Evolutionary conservation across 2,797 vertebrate genomes (phyloP).

Genomic region (Sebastolobus alascanus): DNA sequence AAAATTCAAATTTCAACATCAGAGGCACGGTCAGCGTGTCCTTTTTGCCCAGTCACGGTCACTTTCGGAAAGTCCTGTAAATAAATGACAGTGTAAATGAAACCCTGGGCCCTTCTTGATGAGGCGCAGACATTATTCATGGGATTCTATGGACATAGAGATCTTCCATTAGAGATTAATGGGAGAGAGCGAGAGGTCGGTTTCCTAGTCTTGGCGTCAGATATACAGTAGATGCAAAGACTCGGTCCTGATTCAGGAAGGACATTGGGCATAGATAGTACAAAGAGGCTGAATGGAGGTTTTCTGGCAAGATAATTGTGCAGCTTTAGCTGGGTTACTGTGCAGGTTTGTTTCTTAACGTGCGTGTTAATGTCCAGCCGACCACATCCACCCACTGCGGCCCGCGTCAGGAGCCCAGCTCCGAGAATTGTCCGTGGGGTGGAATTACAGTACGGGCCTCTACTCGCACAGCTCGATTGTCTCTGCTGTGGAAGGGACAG

Average conservation of each 20-base stretch:
- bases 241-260: slow-evolving; percentile 69
- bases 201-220: slow-evolving; percentile 78
- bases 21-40: slow-evolving; percentile 10
- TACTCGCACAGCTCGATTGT: slow-evolving; percentile 74
- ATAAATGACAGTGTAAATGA: slow-evolving; percentile 75
- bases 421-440: slow-evolving; percentile 70
- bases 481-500: slow-evolving; percentile 77
- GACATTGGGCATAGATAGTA: not conserved
- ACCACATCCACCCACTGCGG: slow-evolving; percentile 52
- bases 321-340: slow-evolving; percentile 2
- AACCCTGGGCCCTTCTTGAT: slow-evolving; percentile 64
- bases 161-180: slow-evolving; percentile 77
- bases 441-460: slow-evolving; percentile 83
- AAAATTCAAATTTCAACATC: not conserved
- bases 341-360: slow-evolving; percentile 8
- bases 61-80: slow-evolving; percentile 71
- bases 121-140: slow-evolving; percentile 80
- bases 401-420: slow-evolving; percentile 73
- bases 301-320: slow-evolving; percentile 75
- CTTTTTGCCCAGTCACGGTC: slow-evolving; percentile 32
- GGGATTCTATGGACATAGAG: slow-evolving; percentile 56
- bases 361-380: slow-evolving; percentile 30
- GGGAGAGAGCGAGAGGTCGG: slow-evolving; percentile 41
- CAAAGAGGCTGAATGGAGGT: slow-evolving; percentile 4
- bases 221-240: slow-evolving; percentile 79